phyloP scores from a whole-genome alignment of 2,113 vertebrate genomes.

The Lathamus discolor region DNA sequence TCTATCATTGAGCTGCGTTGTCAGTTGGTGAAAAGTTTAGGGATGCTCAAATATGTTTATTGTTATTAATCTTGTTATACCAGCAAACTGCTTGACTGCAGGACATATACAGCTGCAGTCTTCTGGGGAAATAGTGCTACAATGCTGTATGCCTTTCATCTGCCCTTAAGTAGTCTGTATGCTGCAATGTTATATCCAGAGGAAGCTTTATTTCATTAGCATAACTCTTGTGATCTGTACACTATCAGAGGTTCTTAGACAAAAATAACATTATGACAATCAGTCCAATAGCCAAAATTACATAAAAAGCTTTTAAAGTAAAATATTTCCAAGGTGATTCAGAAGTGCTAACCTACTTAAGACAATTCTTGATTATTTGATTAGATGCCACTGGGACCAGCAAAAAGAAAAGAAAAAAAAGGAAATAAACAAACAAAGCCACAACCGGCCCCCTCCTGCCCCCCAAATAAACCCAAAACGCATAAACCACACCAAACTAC shows the following conservation, averaged over 20 bases:
- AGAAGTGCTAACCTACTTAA: constrained; percentile 63
- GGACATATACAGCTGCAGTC: background rate
- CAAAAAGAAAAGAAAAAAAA: background rate
- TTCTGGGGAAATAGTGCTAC: background rate
- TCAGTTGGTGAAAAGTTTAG: background rate
- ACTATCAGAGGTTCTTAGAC: background rate
- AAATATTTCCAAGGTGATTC: constrained; percentile 65
- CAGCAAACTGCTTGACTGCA: background rate
- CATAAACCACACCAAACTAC: background rate
- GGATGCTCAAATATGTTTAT: background rate
- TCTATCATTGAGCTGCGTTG: background rate
- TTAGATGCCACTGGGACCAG: constrained; percentile 52
- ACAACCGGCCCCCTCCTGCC: background rate
- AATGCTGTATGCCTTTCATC: background rate
- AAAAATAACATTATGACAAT: constrained; percentile 24
- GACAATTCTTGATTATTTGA: constrained; percentile 74
- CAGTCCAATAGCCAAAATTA: background rate
- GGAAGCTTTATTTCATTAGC: constrained; percentile 5
- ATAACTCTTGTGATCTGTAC: background rate
- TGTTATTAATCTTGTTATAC: background rate
- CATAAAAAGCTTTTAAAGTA: constrained; percentile 44
- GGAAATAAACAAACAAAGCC: background rate
- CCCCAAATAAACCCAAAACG: background rate
- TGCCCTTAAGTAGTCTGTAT: background rate
- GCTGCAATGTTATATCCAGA: background rate